Evolutionary conservation across 2,888 invertebrate species (phyloP).

Genomic region (Pandemis cinnamomeana): DNA sequence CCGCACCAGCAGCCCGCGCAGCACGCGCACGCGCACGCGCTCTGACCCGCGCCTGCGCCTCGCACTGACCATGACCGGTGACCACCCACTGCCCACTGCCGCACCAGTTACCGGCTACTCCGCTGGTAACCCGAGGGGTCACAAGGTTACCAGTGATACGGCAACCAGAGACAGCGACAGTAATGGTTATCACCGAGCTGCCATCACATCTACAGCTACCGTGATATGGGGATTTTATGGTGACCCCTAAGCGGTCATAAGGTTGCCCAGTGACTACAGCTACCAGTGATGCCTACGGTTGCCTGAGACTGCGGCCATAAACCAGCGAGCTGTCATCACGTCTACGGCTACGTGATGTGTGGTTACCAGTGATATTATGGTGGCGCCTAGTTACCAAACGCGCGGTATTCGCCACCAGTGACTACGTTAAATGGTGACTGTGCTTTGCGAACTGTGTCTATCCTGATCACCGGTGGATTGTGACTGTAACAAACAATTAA

Average conservation of each 20-base stretch:
- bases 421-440: background rate
- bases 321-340: too few relatives aligned
- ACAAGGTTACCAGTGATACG: too few relatives aligned
- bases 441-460: background rate
- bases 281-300: too few relatives aligned
- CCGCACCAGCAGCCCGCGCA: conserved; percentile 68
- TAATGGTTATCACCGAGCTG: too few relatives aligned
- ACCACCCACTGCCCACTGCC: conserved; percentile 23
- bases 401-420: background rate
- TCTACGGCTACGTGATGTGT: background rate
- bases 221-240: too few relatives aligned
- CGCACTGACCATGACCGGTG: conserved; percentile 55
- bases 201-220: too few relatives aligned
- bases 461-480: background rate
- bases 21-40: conserved; percentile 73
- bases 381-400: background rate
- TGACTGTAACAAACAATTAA: background rate
- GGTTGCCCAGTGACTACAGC: too few relatives aligned
- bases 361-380: too few relatives aligned
- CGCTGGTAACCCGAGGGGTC: too few relatives aligned
- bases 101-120: background rate
- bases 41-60: conserved; percentile 61
- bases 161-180: background rate
- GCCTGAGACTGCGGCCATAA: too few relatives aligned
- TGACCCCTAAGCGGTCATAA: too few relatives aligned